Base-by-base conservation (phyloP, 2,888 invertebrate genomes). In the Ashinkailepas kermadecensis region DNA sequence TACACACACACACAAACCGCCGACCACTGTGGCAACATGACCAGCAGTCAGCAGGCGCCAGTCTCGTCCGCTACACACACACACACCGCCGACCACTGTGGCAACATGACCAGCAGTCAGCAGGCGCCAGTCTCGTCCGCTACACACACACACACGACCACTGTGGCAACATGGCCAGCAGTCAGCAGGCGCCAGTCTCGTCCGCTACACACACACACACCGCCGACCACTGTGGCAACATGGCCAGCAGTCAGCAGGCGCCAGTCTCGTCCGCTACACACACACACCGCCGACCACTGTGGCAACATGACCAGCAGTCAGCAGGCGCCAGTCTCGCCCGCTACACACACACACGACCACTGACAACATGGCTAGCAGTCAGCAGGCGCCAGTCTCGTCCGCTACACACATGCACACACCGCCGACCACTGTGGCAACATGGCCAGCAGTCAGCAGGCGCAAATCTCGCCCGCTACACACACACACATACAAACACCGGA, bases 241-340 rank as follows among this genome's bases (percentile, higher is more conserved):
- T 9, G 64, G 23, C 21, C 57, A 6, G 18, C 57, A 18, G 57
- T 18, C n/a, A 25, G 57, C 39, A 6, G 78, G 21, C 39, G 39
- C 39, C 39, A 39, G 39, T 39, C 39, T 39, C n/a, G n/a, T n/a
- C n/a, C n/a, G n/a, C n/a, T n/a, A n/a, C n/a, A n/a, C n/a, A n/a
- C n/a, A n/a, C n/a, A n/a, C 80, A 82, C 82, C 12, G 82, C 81
- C 18, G 81, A 79, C 57, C 83, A 82, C 57, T 79, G 78, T 67
- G 78, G 64, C 82, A 83, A 18, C 25, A 18, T 9, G 64, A 18
- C 21, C 57, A 6, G 18, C 57, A 18, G 57, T 18, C n/a, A 25
- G 57, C 39, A 6, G 78, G 21, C 39, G 39, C 39, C 39, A 39
- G 39, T 39, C 39, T 39, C n/a, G n/a, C n/a, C n/a, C n/a, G n/a